These are phyloP conservation scores for Pedetes capensis DNA, from an alignment of 2,113 vertebrate species.

Conservation along the genomic window DNA sequence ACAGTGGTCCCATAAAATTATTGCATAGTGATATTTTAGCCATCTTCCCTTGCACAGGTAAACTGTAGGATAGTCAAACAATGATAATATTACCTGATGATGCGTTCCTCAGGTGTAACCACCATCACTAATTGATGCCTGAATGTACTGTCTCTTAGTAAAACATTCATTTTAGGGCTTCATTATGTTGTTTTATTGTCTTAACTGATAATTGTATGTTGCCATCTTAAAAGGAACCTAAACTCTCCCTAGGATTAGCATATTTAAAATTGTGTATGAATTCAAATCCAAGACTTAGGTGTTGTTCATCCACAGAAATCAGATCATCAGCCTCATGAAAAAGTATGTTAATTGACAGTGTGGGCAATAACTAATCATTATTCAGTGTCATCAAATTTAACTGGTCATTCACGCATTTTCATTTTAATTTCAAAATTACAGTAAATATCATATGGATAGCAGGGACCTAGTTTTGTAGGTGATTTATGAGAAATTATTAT, in stretches of 20 bases:
- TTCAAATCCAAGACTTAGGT: neutral
- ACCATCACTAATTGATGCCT: neutral
- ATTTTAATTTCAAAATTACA: neutral
- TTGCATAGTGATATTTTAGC: neutral
- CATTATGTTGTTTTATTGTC: neutral
- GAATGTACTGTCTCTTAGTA: neutral
- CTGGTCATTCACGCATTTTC: neutral
- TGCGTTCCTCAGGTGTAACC: neutral
- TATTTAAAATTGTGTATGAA: neutral
- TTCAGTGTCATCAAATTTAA: neutral
- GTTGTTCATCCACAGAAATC: neutral
- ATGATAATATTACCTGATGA: no score
- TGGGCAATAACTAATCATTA: neutral
- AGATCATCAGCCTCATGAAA: neutral
- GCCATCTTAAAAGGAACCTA: neutral
- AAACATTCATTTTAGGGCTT: neutral
- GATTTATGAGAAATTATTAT: neutral
- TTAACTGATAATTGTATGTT: neutral
- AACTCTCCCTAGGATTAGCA: neutral
- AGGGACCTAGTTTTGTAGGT: neutral
- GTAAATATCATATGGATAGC: neutral
- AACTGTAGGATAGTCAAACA: fast-evolving
- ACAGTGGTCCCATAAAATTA: neutral
- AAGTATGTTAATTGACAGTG: neutral
- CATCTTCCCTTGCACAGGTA: neutral